Evolutionary conservation across 2,888 invertebrate genomes (phyloP), one percentile per base, ranked within the genome.

Genomic region (Cephus pulcher): DNA sequence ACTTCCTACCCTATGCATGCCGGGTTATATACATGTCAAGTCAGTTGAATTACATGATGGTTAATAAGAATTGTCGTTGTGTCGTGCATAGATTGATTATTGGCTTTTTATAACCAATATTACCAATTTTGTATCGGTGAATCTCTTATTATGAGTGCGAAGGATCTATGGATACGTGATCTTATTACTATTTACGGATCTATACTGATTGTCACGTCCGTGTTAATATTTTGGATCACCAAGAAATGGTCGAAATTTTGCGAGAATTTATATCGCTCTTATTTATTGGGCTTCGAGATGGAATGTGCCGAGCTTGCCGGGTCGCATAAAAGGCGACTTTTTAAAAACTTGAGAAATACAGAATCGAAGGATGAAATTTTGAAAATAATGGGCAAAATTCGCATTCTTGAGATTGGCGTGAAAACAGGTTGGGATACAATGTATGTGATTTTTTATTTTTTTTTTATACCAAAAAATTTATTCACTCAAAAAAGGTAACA

Each of bases 341-440:
- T 91, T 79, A 80, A 84, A 40, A 75, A 81, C 4, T 73, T 90
- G 15, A 77, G 81, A n/a, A 34, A 83, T n/a, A 76, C 85, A 4
- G 75, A 83, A 69, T 90, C 90, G 0, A 82, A 82, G 40, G 88
- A 91, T 70, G 80, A 82, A n/a, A 82, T 84, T 75, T 83, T 91
- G 34, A 83, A 86, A n/a, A 84, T 83, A 4, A 79, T 87, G 75
- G 84, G 84, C 12, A 80, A 84, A 37, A 88, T 90, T 74, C 86
- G 90, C 30, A 77, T 90, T 12, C 83, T 90, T 32, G 90, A 91
- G 82, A 90, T 90, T 78, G 90, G 89, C 30, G 89, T 90, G 1
- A 90, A 90, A 86, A 90, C 89, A 75, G 90, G 90, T 90, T 74
- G 56, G 82, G 74, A 81, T 79, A 12, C n/a, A 34, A 76, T 35